phyloP scores from a whole-genome alignment of 1,140 invertebrate genomes.

The Ylistrum balloti region DNA sequence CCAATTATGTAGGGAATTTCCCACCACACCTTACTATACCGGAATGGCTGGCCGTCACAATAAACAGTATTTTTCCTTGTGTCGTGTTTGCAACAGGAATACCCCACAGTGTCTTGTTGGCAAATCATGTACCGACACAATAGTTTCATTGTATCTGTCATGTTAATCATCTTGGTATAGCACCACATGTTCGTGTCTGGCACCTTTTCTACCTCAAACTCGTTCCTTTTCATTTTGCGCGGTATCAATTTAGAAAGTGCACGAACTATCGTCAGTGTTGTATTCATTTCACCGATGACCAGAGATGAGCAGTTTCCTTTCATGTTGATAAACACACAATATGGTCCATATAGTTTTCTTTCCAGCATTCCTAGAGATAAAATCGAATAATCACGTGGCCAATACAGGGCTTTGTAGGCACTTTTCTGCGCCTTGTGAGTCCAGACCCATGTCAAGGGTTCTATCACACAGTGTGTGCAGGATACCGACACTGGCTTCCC shows the following conservation, averaged over 20 bases:
- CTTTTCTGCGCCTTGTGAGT: background rate
- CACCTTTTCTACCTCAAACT: background rate
- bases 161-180: background rate
- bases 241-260: background rate
- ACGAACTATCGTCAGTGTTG: background rate
- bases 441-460: background rate
- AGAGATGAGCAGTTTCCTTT: background rate
- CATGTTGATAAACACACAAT: background rate
- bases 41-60: background rate
- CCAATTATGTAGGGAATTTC: background rate
- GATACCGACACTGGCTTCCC: background rate
- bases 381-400: background rate
- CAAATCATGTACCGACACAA: background rate
- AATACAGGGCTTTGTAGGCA: background rate
- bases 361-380: background rate
- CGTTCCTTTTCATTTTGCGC: background rate
- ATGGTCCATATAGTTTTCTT: background rate
- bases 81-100: constrained; percentile 5
- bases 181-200: background rate
- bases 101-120: background rate
- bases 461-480: background rate
- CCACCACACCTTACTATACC: background rate
- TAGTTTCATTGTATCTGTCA: background rate
- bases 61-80: background rate
- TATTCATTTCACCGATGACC: background rate